Evolutionary conservation across 2,797 vertebrate species (phyloP).

Genomic region (Cheirogaleus major): DNA sequence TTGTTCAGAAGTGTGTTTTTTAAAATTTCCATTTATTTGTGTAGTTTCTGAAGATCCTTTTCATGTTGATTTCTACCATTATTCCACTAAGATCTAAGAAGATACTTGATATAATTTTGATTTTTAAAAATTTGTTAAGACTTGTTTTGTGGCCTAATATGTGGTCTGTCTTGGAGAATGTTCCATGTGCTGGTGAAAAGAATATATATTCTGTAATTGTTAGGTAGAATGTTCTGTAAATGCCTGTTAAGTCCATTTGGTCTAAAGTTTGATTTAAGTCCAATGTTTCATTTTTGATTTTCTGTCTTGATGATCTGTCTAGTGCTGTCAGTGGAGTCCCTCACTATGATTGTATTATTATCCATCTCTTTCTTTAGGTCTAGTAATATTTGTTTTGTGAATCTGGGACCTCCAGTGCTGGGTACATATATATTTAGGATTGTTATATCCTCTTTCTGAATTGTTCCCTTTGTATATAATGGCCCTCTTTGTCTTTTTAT

Average conservation of each 20-base stretch:
- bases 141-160: neutral
- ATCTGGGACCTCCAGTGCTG: neutral
- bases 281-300: neutral
- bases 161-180: neutral
- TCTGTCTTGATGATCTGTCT: neutral
- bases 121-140: neutral
- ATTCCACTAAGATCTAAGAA: neutral
- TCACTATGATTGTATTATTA: neutral
- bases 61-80: neutral
- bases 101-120: neutral
- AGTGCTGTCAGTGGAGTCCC: neutral
- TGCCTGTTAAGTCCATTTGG: neutral
- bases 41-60: neutral
- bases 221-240: neutral
- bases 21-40: neutral
- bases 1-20: neutral
- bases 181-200: neutral
- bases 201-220: neutral
- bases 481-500: neutral
- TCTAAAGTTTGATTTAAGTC: neutral
- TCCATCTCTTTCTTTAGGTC: neutral
- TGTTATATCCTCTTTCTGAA: neutral
- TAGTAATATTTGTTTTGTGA: neutral
- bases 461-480: neutral
- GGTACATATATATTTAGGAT: too few relatives aligned